Evolutionary conservation across 2,113 vertebrate species (phyloP).

Genomic region (Dissostichus mawsoni): DNA sequence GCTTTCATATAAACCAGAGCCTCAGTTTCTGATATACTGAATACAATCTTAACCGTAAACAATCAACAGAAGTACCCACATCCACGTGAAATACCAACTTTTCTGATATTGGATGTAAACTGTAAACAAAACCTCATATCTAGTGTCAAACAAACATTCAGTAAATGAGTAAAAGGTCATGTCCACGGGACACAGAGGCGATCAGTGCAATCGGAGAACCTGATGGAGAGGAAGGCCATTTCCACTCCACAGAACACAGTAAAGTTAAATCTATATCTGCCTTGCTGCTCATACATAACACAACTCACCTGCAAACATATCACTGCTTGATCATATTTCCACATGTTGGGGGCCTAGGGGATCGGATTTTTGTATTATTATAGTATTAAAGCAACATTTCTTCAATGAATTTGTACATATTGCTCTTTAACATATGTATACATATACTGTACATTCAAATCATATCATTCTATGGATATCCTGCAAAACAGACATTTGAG

Average conservation of each 20-base stretch:
- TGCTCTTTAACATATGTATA: slow-evolving; percentile 49
- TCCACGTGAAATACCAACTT: slow-evolving; percentile 41
- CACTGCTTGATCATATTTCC: slow-evolving; percentile 21
- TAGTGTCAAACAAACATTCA: slow-evolving; percentile 65
- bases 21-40: slow-evolving; percentile 77
- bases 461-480: slow-evolving; percentile 48
- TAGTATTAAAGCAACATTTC: slow-evolving; percentile 27
- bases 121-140: slow-evolving; percentile 66
- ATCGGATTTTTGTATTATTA: slow-evolving; percentile 12
- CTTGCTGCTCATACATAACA: slow-evolving; percentile 7
- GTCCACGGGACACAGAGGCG: slow-evolving; percentile 86
- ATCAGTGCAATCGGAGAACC: slow-evolving; percentile 82
- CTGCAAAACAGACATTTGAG: slow-evolving; percentile 36
- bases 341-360: not conserved
- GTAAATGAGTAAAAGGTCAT: slow-evolving; percentile 66
- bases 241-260: slow-evolving; percentile 38
- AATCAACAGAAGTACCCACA: slow-evolving; percentile 65
- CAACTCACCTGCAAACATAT: slow-evolving; percentile 53
- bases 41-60: slow-evolving; percentile 77
- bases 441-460: slow-evolving; percentile 61
- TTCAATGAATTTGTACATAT: slow-evolving; percentile 9
- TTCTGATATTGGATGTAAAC: slow-evolving; percentile 53
- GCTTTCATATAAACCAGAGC: slow-evolving; percentile 63
- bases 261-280: slow-evolving; percentile 11
- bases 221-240: slow-evolving; percentile 70